phyloP scores from a whole-genome alignment of 2,113 vertebrate genomes.

The Indicator indicator region DNA sequence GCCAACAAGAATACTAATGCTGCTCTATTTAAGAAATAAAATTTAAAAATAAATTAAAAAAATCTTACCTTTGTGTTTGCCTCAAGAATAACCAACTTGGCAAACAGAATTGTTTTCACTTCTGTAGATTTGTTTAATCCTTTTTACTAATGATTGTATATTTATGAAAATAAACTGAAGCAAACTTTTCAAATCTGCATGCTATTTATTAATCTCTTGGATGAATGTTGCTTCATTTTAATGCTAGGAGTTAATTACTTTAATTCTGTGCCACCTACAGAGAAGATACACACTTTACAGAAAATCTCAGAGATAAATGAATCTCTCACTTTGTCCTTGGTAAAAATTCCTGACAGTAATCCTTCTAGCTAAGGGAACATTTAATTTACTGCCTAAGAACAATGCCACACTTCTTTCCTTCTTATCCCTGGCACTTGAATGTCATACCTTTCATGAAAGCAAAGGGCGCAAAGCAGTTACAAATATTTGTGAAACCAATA shows the following conservation, averaged over 20 bases:
- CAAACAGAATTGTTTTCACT: slow-evolving; percentile 54
- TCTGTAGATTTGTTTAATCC: slow-evolving; percentile 51
- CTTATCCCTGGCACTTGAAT: slow-evolving; percentile 19
- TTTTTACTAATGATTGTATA: slow-evolving; percentile 40
- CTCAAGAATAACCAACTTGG: slow-evolving; percentile 49
- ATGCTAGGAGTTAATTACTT: slow-evolving; percentile 65
- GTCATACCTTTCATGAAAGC: slow-evolving; percentile 19
- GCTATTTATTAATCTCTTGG: slow-evolving; percentile 53
- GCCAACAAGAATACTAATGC: background rate
- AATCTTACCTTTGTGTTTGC: background rate
- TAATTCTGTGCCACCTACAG: slow-evolving; percentile 40
- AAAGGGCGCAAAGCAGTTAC: background rate
- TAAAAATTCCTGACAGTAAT: slow-evolving; percentile 31
- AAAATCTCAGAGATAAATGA: slow-evolving; percentile 54
- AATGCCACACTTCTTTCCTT: slow-evolving; percentile 55
- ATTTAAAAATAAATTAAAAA: background rate
- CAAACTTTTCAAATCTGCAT: background rate
- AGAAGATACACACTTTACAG: background rate
- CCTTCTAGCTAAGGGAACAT: slow-evolving; percentile 5
- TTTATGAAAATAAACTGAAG: slow-evolving; percentile 58
- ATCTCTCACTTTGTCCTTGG: slow-evolving; percentile 46
- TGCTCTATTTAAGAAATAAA: background rate
- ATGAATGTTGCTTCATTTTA: slow-evolving; percentile 51
- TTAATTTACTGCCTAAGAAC: slow-evolving; percentile 33
- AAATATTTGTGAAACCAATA: slow-evolving; percentile 59